Percentiles rank a stretch among this genome's conserved stretches.
These are phyloP conservation scores for Eulemur albifrons DNA, from an alignment of 2,797 vertebrate genomes.

Conservation along the genomic window DNA sequence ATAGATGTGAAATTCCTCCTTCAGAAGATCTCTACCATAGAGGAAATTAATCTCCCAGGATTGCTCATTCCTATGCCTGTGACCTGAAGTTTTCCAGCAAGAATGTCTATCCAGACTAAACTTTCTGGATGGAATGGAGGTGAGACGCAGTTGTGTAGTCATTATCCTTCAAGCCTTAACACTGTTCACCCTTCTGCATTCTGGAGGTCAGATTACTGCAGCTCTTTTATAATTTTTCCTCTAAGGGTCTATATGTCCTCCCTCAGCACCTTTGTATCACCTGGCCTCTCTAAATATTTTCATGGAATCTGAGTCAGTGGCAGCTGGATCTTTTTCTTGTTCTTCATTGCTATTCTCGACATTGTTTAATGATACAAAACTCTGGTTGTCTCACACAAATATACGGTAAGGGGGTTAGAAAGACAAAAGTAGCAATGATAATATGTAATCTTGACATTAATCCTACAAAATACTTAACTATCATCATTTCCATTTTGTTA, in stretches of 20 bases:
- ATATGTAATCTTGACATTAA: not conserved
- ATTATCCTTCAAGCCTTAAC: not conserved
- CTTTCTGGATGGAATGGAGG: not conserved
- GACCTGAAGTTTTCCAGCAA: not conserved
- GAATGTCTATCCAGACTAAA: not conserved
- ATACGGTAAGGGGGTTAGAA: not conserved
- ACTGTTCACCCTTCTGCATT: not conserved
- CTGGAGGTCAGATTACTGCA: not conserved
- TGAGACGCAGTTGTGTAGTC: not conserved
- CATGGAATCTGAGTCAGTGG: not conserved
- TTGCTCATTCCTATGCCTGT: not conserved
- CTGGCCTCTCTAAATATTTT: not conserved
- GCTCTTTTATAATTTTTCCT: not conserved
- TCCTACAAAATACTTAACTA: not conserved
- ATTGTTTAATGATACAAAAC: not conserved
- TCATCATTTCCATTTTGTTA: not conserved
- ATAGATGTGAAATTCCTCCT: not conserved
- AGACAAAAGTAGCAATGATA: not conserved
- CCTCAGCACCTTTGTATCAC: not conserved
- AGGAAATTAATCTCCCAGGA: not conserved
- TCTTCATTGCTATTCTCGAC: not conserved
- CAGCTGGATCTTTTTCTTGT: not conserved
- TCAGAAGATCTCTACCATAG: not conserved
- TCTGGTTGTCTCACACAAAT: not conserved
- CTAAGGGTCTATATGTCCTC: not conserved